Conservation (phyloP, 2,888 invertebrate species). For the Aleiodes testaceus region DNA sequence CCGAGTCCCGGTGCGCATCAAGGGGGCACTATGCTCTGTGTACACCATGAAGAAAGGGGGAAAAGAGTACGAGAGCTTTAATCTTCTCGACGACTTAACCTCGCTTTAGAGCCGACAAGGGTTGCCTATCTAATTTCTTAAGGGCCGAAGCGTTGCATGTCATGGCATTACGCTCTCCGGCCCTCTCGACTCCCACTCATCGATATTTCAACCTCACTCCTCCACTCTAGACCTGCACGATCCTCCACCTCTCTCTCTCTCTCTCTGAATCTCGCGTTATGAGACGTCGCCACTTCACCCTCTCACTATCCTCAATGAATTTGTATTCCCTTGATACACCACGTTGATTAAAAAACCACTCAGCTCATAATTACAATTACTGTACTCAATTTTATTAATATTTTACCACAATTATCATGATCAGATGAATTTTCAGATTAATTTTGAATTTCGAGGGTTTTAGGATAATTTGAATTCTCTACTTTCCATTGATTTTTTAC, state of each 20-base stretch:
- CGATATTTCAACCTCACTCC: constrained; percentile 35
- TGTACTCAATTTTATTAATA: neutral
- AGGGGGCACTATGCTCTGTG: neutral
- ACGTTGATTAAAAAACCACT: constrained; percentile 23
- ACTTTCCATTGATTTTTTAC: too few relatives aligned
- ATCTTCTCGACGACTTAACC: constrained; percentile 65
- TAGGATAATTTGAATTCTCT: too few relatives aligned
- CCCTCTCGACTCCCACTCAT: constrained; percentile 24
- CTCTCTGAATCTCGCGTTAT: constrained; percentile 1
- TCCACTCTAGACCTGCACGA: neutral
- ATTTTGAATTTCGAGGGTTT: too few relatives aligned
- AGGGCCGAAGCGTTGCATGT: constrained; percentile 51
- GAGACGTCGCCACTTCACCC: neutral
- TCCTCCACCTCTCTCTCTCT: too few relatives aligned
- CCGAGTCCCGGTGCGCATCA: constrained; percentile 27
- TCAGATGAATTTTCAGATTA: neutral
- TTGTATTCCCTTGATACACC: constrained; percentile 16
- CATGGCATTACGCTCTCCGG: constrained; percentile 36
- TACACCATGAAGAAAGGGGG: neutral
- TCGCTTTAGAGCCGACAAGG: constrained; percentile 47
- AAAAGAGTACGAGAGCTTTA: constrained; percentile 56
- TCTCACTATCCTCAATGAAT: neutral
- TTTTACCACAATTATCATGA: neutral
- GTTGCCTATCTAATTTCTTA: constrained; percentile 57
- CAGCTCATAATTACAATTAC: constrained; percentile 5